Evolutionary conservation across 2,797 vertebrate species (phyloP).

Genomic region (Apodemus agrarius): DNA sequence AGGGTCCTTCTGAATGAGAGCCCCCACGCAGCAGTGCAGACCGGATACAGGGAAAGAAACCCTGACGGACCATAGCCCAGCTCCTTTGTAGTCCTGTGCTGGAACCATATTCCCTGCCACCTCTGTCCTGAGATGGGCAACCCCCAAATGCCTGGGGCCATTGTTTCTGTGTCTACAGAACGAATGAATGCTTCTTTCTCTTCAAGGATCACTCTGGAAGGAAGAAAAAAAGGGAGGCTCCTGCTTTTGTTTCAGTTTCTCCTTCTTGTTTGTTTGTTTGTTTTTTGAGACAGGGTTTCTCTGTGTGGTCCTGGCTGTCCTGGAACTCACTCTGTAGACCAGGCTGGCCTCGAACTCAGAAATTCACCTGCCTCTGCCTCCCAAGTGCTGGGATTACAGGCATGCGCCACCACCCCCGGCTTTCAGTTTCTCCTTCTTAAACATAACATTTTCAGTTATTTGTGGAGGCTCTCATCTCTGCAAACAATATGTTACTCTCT

Average conservation of each 20-base stretch:
- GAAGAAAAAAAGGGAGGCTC: background rate
- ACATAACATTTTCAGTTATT: background rate
- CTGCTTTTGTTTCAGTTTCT: background rate
- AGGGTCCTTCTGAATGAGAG: background rate
- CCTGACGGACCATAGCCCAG: background rate
- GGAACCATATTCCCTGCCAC: background rate
- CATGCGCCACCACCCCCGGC: too few relatives aligned
- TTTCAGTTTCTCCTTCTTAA: background rate
- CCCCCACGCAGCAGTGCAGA: background rate
- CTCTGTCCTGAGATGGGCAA: background rate
- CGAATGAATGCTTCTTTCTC: background rate
- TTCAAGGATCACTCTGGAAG: background rate
- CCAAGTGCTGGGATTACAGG: too few relatives aligned
- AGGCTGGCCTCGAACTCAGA: too few relatives aligned
- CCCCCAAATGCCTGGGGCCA: background rate
- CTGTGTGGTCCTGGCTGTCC: too few relatives aligned
- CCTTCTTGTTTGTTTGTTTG: too few relatives aligned
- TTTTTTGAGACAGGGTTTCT: too few relatives aligned
- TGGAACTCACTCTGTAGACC: too few relatives aligned
- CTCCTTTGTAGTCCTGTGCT: background rate
- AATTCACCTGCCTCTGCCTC: too few relatives aligned
- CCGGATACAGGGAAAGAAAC: background rate
- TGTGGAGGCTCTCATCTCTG: background rate
- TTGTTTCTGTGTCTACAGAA: slow-evolving; percentile 1
- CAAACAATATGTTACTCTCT: background rate